These are phyloP conservation scores for Schizopygopsis malacanthus DNA, from an alignment of 2,797 vertebrate genomes.

Conservation along the genomic window DNA sequence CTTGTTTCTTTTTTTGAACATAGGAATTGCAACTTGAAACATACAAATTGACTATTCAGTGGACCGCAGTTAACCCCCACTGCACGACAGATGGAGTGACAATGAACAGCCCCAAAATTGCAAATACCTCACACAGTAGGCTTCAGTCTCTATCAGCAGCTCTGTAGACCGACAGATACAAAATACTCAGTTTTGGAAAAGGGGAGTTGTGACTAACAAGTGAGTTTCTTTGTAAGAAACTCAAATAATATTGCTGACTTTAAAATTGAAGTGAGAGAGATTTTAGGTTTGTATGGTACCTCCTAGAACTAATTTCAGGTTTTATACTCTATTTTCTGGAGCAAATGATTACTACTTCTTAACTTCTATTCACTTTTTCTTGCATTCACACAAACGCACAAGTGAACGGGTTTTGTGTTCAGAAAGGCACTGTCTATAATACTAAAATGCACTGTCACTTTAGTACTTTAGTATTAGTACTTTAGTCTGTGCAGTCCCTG, in stretches of 20 bases:
- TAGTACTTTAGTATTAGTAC: not conserved
- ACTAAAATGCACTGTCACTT: not conserved
- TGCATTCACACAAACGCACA: not conserved
- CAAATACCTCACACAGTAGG: constrained; percentile 42
- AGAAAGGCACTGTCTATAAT: not conserved
- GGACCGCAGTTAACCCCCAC: constrained; percentile 43
- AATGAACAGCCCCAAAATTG: constrained; percentile 36
- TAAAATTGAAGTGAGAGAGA: not conserved
- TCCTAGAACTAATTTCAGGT: not conserved
- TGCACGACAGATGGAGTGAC: constrained; percentile 48
- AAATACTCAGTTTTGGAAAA: not conserved
- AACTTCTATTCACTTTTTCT: constrained; percentile 11
- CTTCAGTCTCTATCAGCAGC: constrained; percentile 31
- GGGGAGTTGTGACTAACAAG: not conserved
- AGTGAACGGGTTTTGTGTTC: not conserved
- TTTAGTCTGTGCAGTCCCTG: not conserved
- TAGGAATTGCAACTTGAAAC: constrained; percentile 36
- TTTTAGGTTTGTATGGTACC: not conserved
- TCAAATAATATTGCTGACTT: constrained; percentile 5
- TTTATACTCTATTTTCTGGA: constrained; percentile 8
- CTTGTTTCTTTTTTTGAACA: not conserved
- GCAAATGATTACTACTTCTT: not conserved
- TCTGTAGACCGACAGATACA: constrained; percentile 27
- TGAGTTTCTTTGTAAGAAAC: constrained; percentile 16
- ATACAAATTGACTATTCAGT: constrained; percentile 46